These are phyloP conservation scores for Lepidocolaptes lacrymiger DNA, from an alignment of 2,797 vertebrate species.

Conservation along the genomic window DNA sequence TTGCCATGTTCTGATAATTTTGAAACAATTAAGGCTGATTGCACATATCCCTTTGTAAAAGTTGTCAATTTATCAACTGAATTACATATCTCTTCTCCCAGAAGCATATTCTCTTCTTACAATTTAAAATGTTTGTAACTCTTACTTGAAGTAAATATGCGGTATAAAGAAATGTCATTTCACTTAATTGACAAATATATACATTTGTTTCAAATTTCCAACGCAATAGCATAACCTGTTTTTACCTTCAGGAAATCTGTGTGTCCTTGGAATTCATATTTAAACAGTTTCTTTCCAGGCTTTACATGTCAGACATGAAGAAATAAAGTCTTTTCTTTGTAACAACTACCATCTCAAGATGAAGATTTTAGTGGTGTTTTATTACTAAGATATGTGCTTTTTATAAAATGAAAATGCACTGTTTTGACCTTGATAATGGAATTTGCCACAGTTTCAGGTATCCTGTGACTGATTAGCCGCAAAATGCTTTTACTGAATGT, in stretches of 20 bases:
- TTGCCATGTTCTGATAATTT: neutral
- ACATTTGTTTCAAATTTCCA: neutral
- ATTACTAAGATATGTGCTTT: neutral
- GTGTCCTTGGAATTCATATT: neutral
- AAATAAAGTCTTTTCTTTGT: neutral
- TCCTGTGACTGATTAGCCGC: neutral
- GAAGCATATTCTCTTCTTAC: neutral
- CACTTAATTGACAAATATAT: neutral
- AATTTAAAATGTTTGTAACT: neutral
- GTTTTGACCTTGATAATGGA: neutral
- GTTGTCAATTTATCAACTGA: neutral
- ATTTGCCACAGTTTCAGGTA: neutral
- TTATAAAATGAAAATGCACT: neutral
- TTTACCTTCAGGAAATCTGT: neutral
- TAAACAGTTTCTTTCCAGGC: neutral
- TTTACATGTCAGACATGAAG: neutral
- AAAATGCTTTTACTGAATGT: neutral
- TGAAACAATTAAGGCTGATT: neutral
- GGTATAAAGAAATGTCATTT: neutral
- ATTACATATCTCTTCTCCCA: neutral
- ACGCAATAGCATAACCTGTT: accelerated
- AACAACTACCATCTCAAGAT: neutral
- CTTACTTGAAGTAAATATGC: neutral
- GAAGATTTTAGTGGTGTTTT: neutral
- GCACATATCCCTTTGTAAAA: neutral